Evolutionary conservation across 2,888 invertebrate species (phyloP), one percentile per base, ranked within the genome.

Genomic region (Melipona bicolor): DNA sequence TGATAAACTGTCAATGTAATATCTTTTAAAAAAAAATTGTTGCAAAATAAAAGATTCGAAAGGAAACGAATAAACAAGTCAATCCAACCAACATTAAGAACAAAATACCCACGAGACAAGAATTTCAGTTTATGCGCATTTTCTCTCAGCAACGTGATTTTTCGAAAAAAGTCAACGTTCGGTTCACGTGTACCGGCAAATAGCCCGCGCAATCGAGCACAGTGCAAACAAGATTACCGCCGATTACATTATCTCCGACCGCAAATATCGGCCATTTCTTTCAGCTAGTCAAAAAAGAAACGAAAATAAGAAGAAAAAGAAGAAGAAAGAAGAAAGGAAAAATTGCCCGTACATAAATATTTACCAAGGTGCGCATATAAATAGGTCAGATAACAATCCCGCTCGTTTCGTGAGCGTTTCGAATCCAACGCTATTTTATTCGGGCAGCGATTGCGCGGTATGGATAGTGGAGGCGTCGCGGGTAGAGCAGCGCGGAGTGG

Each of bases 391-490:
- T 61, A 78, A 78, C 61, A 80, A 75, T 81, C 52, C 27, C 1
- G 27, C 27, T 27, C 54, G 70, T 70, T 69, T 86, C 79, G 90
- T 59, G 84, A 67, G 85, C 68, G 69, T 56, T 76, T 89, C 84
- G 79, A 79, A 52, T 79, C 87, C 85, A 74, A 69, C 85, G 83
- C 91, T 91, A 90, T 84, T 85, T 82, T 83, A 88, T 85, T 88
- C 89, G 86, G 83, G 91, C 90, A 91, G 91, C 92, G 93, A 91
- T 91, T 93, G 93, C 92, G 93, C 92, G 79, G 89, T 84, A 85
- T 83, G 82, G 84, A 81, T 78, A 87, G 88, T 82, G 89, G 85
- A 77, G 85, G 84, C 84, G 86, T 89, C 86, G 79, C 79, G 89
- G 87, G 84, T 87, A 83, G 77, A 43, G 81, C 84, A 83, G 81